Evolutionary conservation across 2,113 vertebrate species (phyloP).

Genomic region (Suricata suricatta): DNA sequence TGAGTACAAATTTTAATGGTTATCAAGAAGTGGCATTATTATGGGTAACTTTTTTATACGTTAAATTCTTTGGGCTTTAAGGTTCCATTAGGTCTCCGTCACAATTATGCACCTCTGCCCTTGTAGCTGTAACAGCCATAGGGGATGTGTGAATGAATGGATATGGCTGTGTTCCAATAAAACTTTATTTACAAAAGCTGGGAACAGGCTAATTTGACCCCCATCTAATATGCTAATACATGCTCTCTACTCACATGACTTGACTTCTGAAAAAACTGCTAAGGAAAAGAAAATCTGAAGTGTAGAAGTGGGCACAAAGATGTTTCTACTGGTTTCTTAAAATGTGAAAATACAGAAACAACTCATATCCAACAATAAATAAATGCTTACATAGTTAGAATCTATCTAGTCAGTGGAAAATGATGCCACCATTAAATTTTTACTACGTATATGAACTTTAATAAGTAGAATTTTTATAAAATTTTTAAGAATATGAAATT

Average conservation of each 20-base stretch:
- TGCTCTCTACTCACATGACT: neutral
- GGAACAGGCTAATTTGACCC: neutral
- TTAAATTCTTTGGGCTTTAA: neutral
- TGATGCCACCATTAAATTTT: neutral
- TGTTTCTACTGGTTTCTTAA: neutral
- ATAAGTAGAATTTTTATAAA: neutral
- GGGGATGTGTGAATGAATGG: neutral
- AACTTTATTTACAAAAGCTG: neutral
- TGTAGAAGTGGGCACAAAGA: neutral
- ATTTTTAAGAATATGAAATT: neutral
- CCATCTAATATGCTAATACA: neutral
- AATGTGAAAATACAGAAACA: neutral
- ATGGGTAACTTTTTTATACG: neutral
- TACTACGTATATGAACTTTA: neutral
- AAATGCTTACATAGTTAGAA: neutral
- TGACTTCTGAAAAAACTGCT: conserved; percentile 5
- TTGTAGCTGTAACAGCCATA: neutral
- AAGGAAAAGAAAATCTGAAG: conserved; percentile 4
- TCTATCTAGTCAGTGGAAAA: neutral
- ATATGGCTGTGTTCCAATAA: neutral
- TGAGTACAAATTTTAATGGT: neutral
- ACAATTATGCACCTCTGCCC: neutral
- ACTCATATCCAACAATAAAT: neutral
- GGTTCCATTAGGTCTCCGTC: neutral
- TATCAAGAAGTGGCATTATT: neutral